A percentile compares a stretch with the other conserved stretches of the same genome.
Evolutionary conservation across 2,113 vertebrate species (phyloP).

Genomic region (Strigops habroptila): DNA sequence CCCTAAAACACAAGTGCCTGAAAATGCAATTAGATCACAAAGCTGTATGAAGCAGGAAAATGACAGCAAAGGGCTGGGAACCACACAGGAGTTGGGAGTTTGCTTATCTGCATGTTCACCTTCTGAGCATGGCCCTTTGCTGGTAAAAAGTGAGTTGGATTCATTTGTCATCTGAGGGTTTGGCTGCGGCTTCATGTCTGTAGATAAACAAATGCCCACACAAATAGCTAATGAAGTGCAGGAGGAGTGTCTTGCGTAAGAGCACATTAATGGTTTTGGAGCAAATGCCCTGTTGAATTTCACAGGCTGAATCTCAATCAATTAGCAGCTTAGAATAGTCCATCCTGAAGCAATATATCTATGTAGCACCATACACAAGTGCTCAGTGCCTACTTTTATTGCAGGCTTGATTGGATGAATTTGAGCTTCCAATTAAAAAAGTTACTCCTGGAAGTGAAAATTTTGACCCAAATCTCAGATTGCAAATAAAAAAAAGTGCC

Average conservation of each 20-base stretch:
- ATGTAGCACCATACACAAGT: rapidly evolving
- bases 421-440: not conserved
- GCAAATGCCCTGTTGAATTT: not conserved
- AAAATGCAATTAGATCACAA: not conserved
- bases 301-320: not conserved
- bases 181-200: not conserved
- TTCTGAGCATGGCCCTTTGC: not conserved
- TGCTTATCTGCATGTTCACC: not conserved
- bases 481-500: not conserved
- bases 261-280: not conserved
- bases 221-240: conserved; percentile 24
- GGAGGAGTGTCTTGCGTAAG: conserved; percentile 17
- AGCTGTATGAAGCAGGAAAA: not conserved
- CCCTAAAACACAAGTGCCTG: not conserved
- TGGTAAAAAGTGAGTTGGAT: not conserved
- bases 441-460: not conserved
- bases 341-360: not conserved
- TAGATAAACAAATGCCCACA: conserved; percentile 11
- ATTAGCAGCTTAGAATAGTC: not conserved
- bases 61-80: not conserved
- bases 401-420: not conserved
- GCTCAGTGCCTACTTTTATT: not conserved
- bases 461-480: not conserved
- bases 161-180: not conserved
- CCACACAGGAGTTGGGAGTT: not conserved